Percentiles rank a stretch among this genome's conserved stretches.
phyloP scores from a whole-genome alignment of 2,888 invertebrate species.

The Halocaridina rubra region DNA sequence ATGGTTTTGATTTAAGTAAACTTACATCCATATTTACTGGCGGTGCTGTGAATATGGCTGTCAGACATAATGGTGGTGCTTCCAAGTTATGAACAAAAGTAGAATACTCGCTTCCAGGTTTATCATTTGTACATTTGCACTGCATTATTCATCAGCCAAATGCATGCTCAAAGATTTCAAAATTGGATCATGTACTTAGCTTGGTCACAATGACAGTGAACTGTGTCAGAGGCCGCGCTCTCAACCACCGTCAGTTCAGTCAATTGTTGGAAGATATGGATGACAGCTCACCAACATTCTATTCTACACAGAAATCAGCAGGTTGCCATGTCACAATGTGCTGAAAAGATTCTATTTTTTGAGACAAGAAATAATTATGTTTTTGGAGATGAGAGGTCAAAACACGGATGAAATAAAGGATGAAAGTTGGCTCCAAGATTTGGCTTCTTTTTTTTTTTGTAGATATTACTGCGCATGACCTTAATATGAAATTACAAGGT shows the following conservation, averaged over 20 bases:
- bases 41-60: conserved; percentile 13
- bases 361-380: neutral
- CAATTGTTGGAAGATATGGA: neutral
- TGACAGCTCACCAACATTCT: neutral
- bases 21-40: conserved; percentile 6
- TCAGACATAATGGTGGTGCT: neutral
- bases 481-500: no score
- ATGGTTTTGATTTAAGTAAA: conserved; percentile 11
- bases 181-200: conserved; percentile 15
- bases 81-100: neutral
- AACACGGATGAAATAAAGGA: neutral
- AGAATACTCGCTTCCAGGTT: neutral
- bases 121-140: neutral
- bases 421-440: neutral
- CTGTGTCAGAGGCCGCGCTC: neutral
- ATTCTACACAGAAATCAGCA: neutral
- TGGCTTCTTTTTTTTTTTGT: neutral
- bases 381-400: neutral
- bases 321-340: neutral
- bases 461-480: neutral
- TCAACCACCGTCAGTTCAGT: neutral
- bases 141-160: neutral
- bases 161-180: conserved; percentile 2
- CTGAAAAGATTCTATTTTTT: neutral
- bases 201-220: conserved; percentile 2